These are phyloP conservation scores for Neotoxoptera formosana DNA, from an alignment of 1,140 invertebrate species.

Conservation along the genomic window DNA sequence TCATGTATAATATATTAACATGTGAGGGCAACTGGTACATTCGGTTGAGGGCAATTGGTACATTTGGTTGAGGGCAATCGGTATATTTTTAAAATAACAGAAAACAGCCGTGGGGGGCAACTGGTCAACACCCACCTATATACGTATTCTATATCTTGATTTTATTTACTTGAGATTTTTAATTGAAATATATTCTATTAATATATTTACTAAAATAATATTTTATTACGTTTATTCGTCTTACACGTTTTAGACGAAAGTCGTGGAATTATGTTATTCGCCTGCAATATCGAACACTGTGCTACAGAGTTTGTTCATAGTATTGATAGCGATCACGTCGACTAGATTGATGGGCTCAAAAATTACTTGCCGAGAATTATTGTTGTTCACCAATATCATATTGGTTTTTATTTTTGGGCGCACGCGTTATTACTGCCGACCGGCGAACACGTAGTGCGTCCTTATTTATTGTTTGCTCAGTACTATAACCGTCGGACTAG, in stretches of 20 bases:
- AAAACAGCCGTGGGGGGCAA: too few species aligned
- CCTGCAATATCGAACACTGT: not conserved
- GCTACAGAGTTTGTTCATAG: not conserved
- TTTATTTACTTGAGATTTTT: not conserved
- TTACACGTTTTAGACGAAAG: not conserved
- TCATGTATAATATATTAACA: too few species aligned
- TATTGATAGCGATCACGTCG: not conserved
- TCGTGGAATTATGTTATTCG: not conserved
- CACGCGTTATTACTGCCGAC: too few species aligned
- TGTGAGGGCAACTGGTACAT: too few species aligned
- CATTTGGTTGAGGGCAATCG: too few species aligned
- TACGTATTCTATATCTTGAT: not conserved
- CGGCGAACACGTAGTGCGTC: not conserved
- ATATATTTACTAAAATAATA: not conserved
- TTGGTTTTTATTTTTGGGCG: not conserved
- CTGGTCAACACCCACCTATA: too few species aligned
- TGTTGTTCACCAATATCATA: not conserved
- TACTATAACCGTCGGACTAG: not conserved
- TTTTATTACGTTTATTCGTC: not conserved
- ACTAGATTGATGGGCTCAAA: not conserved
- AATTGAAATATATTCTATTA: too few species aligned
- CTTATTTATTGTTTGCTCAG: not conserved
- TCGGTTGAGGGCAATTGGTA: too few species aligned
- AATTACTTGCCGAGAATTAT: not conserved
- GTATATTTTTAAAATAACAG: too few species aligned